phyloP scores from a whole-genome alignment of 2,797 vertebrate genomes.

The Agapornis canus region DNA sequence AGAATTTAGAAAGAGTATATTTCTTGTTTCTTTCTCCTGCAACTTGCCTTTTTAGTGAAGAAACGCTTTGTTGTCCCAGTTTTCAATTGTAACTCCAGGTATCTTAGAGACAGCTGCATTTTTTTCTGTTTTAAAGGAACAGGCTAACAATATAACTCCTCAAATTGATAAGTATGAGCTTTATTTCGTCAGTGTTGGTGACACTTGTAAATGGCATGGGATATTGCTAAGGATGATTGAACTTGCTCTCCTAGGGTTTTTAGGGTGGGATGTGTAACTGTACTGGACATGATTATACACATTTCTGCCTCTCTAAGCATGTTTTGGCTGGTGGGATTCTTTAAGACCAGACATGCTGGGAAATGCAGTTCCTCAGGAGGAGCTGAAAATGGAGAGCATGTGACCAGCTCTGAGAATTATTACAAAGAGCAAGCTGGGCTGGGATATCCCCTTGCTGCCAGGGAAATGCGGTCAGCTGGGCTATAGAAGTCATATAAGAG shows the following conservation, averaged over 20 bases:
- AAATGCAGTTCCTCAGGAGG: background rate
- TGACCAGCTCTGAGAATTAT: background rate
- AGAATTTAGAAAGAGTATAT: background rate
- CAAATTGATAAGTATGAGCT: background rate
- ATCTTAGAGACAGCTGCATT: background rate
- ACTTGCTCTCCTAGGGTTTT: background rate
- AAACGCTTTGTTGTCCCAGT: background rate
- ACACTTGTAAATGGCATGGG: background rate
- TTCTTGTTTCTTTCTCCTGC: background rate
- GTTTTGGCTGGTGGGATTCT: background rate
- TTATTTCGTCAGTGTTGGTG: background rate
- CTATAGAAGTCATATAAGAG: background rate
- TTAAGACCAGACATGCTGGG: background rate
- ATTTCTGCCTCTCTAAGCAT: background rate
- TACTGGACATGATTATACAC: background rate
- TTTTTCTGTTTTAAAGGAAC: background rate
- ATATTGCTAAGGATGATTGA: background rate
- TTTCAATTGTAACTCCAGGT: background rate
- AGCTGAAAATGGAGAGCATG: background rate
- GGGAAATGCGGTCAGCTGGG: background rate
- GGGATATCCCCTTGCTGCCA: background rate
- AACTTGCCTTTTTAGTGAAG: background rate
- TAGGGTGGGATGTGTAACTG: background rate
- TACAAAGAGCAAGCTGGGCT: background rate
- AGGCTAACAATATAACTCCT: background rate